Percentiles rank a stretch among this genome's conserved stretches.
Evolutionary conservation across 2,888 invertebrate genomes (phyloP).

Genomic region (Coronaproctus castanopsis): DNA sequence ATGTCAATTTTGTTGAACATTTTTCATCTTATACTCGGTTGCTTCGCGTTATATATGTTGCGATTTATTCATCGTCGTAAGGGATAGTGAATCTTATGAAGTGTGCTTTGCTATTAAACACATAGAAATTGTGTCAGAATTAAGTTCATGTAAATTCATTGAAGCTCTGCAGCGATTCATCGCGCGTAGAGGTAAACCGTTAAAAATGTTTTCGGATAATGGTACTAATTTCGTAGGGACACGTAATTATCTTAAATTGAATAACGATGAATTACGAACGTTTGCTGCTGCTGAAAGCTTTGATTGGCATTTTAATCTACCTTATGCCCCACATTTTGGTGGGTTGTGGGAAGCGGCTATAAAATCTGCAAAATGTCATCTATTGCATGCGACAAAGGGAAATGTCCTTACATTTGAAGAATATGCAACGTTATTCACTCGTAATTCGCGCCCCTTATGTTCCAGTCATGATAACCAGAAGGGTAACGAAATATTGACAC

Average conservation of each 20-base stretch:
- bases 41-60: too few species aligned
- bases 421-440: background rate
- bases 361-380: background rate
- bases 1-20: too few species aligned
- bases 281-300: background rate
- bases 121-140: background rate
- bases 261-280: background rate
- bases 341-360: background rate
- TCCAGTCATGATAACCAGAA: background rate
- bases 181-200: background rate
- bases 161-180: background rate
- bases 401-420: background rate
- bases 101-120: background rate
- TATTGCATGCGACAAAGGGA: background rate
- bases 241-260: background rate
- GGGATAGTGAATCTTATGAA: too few species aligned
- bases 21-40: too few species aligned
- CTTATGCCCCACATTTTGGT: background rate
- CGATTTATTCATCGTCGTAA: too few species aligned
- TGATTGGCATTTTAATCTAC: background rate
- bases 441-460: slow-evolving; percentile 1
- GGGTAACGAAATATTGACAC: background rate
- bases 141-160: too few species aligned
- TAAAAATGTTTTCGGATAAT: background rate
- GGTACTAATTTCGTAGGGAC: slow-evolving; percentile 2